Conservation (phyloP, 2,113 vertebrate species). For the Seriola dumerili region DNA sequence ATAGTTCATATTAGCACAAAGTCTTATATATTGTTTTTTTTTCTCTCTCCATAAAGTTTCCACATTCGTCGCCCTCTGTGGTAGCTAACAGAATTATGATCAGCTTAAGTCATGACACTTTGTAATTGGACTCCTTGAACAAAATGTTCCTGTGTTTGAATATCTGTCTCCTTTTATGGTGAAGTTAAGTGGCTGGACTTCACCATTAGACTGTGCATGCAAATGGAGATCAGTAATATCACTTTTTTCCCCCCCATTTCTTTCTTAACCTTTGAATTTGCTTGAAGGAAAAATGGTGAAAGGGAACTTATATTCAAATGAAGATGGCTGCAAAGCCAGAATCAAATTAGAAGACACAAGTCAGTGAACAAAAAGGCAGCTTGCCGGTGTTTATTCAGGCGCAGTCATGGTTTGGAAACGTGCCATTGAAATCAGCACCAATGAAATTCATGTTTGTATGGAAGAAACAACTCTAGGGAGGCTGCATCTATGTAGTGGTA, state of each 20-base stretch:
- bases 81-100: background rate
- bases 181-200: slow-evolving; percentile 8
- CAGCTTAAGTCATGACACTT: background rate
- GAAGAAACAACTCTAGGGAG: background rate
- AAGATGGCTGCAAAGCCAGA: slow-evolving; percentile 1
- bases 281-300: background rate
- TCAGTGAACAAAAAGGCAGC: background rate
- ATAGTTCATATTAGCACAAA: too few relatives aligned
- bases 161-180: slow-evolving; percentile 17
- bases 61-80: background rate
- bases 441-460: slow-evolving; percentile 4
- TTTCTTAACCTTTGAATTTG: slow-evolving; percentile 25
- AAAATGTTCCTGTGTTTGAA: slow-evolving; percentile 21
- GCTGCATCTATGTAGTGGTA: background rate
- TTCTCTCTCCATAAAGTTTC: too few relatives aligned
- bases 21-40: background rate
- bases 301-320: background rate
- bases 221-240: slow-evolving; percentile 18
- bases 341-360: slow-evolving; percentile 15
- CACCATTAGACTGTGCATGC: background rate
- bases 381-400: slow-evolving; percentile 20
- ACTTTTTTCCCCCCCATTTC: background rate
- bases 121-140: background rate
- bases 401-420: slow-evolving; percentile 15
- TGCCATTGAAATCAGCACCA: slow-evolving; percentile 32